Evolutionary conservation across 2,113 vertebrate genomes (phyloP).

Genomic region (Prolemur simus): DNA sequence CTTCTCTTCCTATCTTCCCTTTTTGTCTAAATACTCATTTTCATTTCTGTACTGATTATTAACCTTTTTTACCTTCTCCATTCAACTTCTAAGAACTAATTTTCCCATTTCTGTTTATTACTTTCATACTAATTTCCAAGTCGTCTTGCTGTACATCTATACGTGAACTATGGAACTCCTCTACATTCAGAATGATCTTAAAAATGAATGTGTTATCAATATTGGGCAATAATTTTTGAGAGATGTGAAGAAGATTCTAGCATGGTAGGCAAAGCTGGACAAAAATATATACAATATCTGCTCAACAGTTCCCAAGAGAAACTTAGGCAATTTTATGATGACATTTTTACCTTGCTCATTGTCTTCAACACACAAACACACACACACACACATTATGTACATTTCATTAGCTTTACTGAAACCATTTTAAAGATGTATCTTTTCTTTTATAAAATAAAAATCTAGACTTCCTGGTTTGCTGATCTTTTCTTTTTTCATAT

Average conservation of each 20-base stretch:
- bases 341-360: background rate
- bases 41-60: background rate
- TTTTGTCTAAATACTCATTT: background rate
- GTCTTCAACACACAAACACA: background rate
- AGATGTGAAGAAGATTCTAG: background rate
- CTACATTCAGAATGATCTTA: background rate
- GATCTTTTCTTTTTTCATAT: background rate
- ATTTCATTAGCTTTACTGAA: background rate
- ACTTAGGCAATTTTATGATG: background rate
- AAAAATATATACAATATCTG: background rate
- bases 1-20: background rate
- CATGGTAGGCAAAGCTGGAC: background rate
- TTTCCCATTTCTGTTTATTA: background rate
- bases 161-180: background rate
- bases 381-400: background rate
- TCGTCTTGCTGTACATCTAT: background rate
- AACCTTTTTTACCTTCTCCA: background rate
- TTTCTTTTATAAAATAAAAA: background rate
- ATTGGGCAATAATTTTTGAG: background rate
- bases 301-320: background rate
- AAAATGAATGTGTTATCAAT: background rate
- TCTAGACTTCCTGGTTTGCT: background rate
- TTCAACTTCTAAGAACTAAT: background rate
- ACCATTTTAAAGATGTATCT: background rate
- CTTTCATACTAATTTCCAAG: background rate